phyloP scores from a whole-genome alignment of 2,113 vertebrate species.

The Todiramphus saurophagus region DNA sequence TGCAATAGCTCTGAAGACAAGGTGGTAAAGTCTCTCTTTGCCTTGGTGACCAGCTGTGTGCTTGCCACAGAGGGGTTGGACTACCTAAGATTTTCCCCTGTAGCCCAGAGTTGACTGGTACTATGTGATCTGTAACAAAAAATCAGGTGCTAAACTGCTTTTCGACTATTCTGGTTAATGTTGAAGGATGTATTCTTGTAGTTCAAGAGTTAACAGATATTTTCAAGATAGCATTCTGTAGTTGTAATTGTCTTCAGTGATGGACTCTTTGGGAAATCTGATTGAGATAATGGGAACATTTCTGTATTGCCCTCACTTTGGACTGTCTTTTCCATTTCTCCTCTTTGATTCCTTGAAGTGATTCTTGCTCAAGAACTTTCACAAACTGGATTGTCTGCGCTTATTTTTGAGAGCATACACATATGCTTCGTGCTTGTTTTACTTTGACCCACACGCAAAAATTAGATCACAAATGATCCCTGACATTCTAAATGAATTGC shows the following conservation, averaged over 20 bases:
- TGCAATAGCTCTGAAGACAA: background rate
- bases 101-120: background rate
- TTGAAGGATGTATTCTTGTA: background rate
- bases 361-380: background rate
- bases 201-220: background rate
- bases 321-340: background rate
- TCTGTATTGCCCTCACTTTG: background rate
- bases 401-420: background rate
- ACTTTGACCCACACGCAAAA: background rate
- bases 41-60: background rate
- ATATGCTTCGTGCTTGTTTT: background rate
- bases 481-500: slow-evolving; percentile 26
- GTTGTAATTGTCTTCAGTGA: background rate
- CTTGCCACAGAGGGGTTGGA: background rate
- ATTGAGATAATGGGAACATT: background rate
- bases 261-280: background rate
- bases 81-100: background rate
- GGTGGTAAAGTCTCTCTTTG: background rate
- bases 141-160: background rate
- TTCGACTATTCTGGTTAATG: background rate
- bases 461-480: slow-evolving; percentile 33
- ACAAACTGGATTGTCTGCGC: background rate
- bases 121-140: background rate
- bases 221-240: background rate
- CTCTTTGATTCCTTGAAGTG: background rate